A percentile compares a stretch with the other conserved stretches of the same genome.
Conservation (phyloP, 2,888 invertebrate genomes). For the Ophion slaviceki region DNA sequence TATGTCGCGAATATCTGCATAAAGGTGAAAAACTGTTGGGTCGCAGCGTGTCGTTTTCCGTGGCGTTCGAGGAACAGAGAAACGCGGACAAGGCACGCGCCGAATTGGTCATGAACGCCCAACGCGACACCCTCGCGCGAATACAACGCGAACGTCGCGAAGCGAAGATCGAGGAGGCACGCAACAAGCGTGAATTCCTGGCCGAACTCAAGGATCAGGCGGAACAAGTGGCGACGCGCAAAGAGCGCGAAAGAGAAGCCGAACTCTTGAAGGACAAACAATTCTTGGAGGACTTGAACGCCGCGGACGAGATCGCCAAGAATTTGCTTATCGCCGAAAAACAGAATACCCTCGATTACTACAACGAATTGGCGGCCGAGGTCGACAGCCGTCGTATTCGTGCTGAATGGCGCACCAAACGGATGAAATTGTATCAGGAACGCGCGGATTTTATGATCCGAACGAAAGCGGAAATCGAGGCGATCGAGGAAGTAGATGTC, state of each 20-base stretch:
- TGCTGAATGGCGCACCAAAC: slow-evolving; percentile 86
- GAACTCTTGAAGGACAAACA: slow-evolving; percentile 76
- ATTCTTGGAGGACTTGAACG: slow-evolving; percentile 67
- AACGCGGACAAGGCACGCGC: slow-evolving; percentile 73
- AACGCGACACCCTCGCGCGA: slow-evolving; percentile 74
- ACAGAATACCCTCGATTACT: slow-evolving; percentile 86
- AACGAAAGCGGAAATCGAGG: slow-evolving; percentile 45
- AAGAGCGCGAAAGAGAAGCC: slow-evolving; percentile 73
- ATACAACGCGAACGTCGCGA: slow-evolving; percentile 76
- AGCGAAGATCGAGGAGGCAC: slow-evolving; percentile 67
- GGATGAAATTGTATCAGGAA: slow-evolving; percentile 78
- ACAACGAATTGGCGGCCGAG: slow-evolving; percentile 86
- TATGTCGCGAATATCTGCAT: slow-evolving; percentile 85
- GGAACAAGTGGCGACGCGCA: slow-evolving; percentile 73
- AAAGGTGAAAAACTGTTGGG: slow-evolving; percentile 82
- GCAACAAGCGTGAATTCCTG: slow-evolving; percentile 76
- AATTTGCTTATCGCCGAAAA: slow-evolving; percentile 73
- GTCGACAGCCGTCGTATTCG: slow-evolving; percentile 86
- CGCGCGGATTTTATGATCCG: slow-evolving; percentile 71
- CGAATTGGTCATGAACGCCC: slow-evolving; percentile 75
- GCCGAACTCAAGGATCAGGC: slow-evolving; percentile 77
- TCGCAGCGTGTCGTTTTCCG: slow-evolving; percentile 73
- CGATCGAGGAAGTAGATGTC: slow-evolving; percentile 32
- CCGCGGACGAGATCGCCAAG: slow-evolving; percentile 74
- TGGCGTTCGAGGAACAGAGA: slow-evolving; percentile 77